A percentile compares a stretch with the other conserved stretches of the same genome.
phyloP scores from a whole-genome alignment of 2,888 invertebrate species.

The Plagodis pulveraria region DNA sequence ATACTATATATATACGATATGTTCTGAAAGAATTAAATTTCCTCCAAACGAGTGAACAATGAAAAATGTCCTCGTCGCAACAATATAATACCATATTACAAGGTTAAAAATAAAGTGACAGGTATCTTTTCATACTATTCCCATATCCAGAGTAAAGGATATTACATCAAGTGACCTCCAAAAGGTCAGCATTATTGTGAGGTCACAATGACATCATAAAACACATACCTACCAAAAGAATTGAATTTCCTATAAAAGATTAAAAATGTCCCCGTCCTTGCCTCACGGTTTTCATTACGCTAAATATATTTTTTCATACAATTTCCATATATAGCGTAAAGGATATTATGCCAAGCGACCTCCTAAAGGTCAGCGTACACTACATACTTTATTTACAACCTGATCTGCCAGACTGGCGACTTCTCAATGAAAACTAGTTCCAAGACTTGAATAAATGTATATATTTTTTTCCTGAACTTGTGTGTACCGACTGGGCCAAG shows the following conservation, averaged over 20 bases:
- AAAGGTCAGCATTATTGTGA: slow-evolving; percentile 54
- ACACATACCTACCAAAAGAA: too few species aligned
- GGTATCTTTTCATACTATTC: slow-evolving; percentile 12
- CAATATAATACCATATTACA: slow-evolving; percentile 29
- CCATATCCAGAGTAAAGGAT: slow-evolving; percentile 41
- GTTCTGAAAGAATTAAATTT: slow-evolving; percentile 3
- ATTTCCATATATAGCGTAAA: slow-evolving; percentile 38
- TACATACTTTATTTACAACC: slow-evolving; percentile 52
- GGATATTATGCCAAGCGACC: slow-evolving; percentile 61
- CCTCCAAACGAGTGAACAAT: slow-evolving; percentile 5
- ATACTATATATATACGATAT: too few species aligned
- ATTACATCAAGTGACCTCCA: slow-evolving; percentile 64
- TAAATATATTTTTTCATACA: slow-evolving; percentile 17
- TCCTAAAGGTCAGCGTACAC: slow-evolving; percentile 60
- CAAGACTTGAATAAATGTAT: slow-evolving; percentile 39
- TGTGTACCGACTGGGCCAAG: slow-evolving; percentile 44
- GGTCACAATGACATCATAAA: too few species aligned
- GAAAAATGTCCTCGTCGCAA: slow-evolving; percentile 18
- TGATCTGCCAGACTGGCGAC: slow-evolving; percentile 20
- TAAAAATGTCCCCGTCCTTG: too few species aligned
- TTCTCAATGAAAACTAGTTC: slow-evolving; percentile 67
- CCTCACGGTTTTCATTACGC: too few species aligned
- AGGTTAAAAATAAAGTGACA: slow-evolving; percentile 13
- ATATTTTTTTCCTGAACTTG: slow-evolving; percentile 28
- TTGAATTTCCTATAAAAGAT: too few species aligned